A percentile compares a stretch with the other conserved stretches of the same genome.
Conservation (phyloP, 2,888 invertebrate species). For the Drosophila birchii region DNA sequence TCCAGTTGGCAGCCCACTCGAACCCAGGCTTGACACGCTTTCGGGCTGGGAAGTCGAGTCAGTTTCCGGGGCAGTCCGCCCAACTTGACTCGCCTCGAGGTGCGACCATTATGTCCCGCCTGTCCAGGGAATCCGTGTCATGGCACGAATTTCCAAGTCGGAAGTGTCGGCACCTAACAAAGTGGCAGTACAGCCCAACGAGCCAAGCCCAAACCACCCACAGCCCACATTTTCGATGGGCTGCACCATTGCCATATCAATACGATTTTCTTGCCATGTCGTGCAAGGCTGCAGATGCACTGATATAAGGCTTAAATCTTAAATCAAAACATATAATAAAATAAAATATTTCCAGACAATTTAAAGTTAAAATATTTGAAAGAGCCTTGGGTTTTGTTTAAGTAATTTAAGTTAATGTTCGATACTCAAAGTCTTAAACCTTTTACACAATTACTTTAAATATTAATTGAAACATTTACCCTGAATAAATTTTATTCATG, state of each 20-base stretch:
- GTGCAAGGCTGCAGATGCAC: constrained; percentile 42
- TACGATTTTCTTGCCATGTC: constrained; percentile 46
- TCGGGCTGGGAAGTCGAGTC: constrained; percentile 13
- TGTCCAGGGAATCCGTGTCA: constrained; percentile 72
- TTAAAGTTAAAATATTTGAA: too few species aligned
- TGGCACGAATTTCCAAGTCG: constrained; percentile 78
- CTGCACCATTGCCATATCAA: constrained; percentile 45
- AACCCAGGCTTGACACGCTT: constrained; percentile 72
- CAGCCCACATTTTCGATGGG: constrained; percentile 26
- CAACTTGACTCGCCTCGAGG: constrained; percentile 65
- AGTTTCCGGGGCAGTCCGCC: constrained; percentile 28
- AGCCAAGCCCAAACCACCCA: constrained; percentile 10
- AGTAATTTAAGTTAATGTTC: not conserved
- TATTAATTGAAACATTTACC: too few species aligned
- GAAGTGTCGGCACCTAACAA: constrained; percentile 78
- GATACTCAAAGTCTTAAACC: too few species aligned
- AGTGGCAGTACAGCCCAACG: constrained; percentile 52
- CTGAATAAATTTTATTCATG: too few species aligned
- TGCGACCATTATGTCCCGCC: constrained; percentile 71
- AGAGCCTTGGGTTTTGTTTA: not conserved
- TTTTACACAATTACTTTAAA: too few species aligned
- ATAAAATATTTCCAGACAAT: not conserved
- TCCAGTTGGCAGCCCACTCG: constrained; percentile 73
- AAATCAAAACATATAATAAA: not conserved
- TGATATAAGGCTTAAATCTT: not conserved